Evolutionary conservation across 2,797 vertebrate species (phyloP), one percentile per base, ranked within the genome.

Genomic region (Myotis pilosus): DNA sequence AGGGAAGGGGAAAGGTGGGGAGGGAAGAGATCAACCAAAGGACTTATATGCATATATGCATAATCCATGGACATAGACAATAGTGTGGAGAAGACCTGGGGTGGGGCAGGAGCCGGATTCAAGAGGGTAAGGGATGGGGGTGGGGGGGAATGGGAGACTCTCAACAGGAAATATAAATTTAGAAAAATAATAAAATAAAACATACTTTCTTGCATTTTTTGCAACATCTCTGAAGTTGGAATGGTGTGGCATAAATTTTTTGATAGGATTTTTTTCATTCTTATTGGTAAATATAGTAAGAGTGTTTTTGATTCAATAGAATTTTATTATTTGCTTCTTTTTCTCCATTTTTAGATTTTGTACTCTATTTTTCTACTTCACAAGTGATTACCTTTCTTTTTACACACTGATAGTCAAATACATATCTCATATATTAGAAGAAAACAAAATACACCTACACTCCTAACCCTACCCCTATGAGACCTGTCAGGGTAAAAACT

Each of bases 341-440:
- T 83, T 51, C 11, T 60, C 12, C 15, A 16, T n/a, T 68, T 88
- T 92, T 76, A n/a, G 12, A 69, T 68, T 10, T 41, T 95, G 89
- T 74, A 49, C 28, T 28, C 0, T 85, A 51, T 89, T 87, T 89
- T 92, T 71, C 13, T 86, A 53, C 71, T 80, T 36, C 74, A 68
- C 28, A 76, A 80, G 49, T 75, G 72, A 81, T 83, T 33, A 30
- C 8, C 33, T 95, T 91, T 94, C 69, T 87, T 89, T 81, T 64
- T 60, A 53, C 10, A 55, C 30, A 44, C 2, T 33, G 36, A 62
- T 5, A 64, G 55, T 74, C 44, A 64, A 94, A 82, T 51, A n/a
- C 7, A 49, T 13, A 72, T 6, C 8, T 89, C 47, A 28, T n/a
- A 36, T 22, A 53, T 80, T 47, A 41, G 68, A 55, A 83, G 41